Evolutionary conservation across 2,888 invertebrate species (phyloP).

Genomic region (Dicranocentrus wangi): DNA sequence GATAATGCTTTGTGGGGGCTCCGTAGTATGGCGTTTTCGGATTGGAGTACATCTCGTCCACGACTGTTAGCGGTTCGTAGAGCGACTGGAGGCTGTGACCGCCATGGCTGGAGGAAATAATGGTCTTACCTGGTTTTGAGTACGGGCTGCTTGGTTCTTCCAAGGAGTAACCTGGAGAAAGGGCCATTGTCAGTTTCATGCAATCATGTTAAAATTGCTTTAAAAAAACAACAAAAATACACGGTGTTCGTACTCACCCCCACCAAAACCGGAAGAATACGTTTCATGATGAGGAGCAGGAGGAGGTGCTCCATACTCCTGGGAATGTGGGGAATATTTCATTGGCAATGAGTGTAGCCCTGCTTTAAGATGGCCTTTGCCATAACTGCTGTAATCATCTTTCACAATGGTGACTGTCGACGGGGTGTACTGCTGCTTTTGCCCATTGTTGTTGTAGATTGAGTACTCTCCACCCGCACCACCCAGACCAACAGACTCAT

Average conservation of each 20-base stretch:
- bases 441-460: background rate
- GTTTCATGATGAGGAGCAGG: constrained; percentile 17
- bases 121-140: background rate
- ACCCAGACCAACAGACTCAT: background rate
- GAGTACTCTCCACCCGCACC: constrained; percentile 12
- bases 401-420: background rate
- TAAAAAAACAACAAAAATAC: too few relatives aligned
- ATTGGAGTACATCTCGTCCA: constrained; percentile 32
- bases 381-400: constrained; percentile 18
- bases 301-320: constrained; percentile 14
- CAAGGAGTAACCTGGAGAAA: constrained; percentile 35
- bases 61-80: constrained; percentile 39
- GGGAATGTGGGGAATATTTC: constrained; percentile 8
- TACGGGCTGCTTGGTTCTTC: constrained; percentile 33
- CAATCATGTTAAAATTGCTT: background rate
- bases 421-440: constrained; percentile 18
- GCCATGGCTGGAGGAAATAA: background rate
- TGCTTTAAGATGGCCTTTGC: constrained; percentile 25
- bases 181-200: too few relatives aligned
- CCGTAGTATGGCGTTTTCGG: constrained; percentile 25
- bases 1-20: background rate
- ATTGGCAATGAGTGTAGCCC: constrained; percentile 37
- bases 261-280: constrained; percentile 39
- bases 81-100: constrained; percentile 50
- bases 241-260: constrained; percentile 11